These are phyloP conservation scores for Leucoma salicis DNA, from an alignment of 2,888 invertebrate genomes.

Conservation along the genomic window DNA sequence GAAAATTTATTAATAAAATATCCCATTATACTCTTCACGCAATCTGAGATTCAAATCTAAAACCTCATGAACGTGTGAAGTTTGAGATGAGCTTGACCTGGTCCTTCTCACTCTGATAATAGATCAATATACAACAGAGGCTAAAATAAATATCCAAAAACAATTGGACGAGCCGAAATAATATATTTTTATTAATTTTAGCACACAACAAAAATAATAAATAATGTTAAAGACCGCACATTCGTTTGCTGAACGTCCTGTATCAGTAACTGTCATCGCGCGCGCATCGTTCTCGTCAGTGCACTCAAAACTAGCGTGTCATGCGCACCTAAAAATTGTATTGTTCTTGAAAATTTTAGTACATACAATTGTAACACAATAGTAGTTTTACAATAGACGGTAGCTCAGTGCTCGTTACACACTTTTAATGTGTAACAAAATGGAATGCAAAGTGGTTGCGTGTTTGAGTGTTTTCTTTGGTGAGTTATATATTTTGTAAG, in stretches of 20 bases:
- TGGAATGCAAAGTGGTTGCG: conserved; percentile 28
- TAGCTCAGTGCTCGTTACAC: conserved; percentile 11
- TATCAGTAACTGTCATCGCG: conserved; percentile 22
- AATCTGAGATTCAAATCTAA: too few relatives aligned
- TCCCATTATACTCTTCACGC: too few relatives aligned
- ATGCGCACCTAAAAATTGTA: conserved; percentile 31
- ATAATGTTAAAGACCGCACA: conserved; percentile 3
- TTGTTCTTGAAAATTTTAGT: conserved; percentile 20
- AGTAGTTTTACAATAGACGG: conserved; percentile 8
- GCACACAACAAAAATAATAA: background rate
- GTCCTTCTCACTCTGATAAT: too few relatives aligned
- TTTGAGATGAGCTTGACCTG: too few relatives aligned
- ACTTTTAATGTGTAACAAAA: conserved; percentile 16
- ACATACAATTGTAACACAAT: conserved; percentile 17
- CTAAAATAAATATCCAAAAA: too few relatives aligned
- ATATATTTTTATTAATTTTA: background rate
- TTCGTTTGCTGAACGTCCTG: conserved; percentile 11
- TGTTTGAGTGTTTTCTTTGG: conserved; percentile 26
- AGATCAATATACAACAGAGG: too few relatives aligned
- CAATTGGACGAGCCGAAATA: background rate
- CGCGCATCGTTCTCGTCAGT: conserved; percentile 31
- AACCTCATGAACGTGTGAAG: too few relatives aligned
- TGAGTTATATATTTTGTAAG: too few relatives aligned
- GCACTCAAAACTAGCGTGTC: conserved; percentile 25
- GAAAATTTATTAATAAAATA: too few relatives aligned